Conservation (phyloP, 92 coral and sea anemone species). For the Siderastrea siderea region DNA sequence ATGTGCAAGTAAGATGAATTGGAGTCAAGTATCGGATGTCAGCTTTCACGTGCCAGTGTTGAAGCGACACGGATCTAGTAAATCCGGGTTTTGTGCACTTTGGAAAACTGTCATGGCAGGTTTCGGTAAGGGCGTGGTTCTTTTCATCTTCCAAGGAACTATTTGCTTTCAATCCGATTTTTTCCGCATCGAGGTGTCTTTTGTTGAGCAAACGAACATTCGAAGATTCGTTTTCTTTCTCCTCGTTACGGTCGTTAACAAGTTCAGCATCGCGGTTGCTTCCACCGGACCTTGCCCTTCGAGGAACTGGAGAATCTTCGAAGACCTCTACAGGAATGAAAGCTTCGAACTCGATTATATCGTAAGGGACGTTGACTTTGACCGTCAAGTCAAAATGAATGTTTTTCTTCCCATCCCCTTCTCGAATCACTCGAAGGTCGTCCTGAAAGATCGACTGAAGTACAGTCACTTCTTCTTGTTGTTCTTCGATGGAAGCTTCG, state of each 20-base stretch:
- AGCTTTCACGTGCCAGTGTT: constrained; percentile 79
- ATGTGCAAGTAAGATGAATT: constrained; percentile 77
- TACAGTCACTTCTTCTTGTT: constrained; percentile 84
- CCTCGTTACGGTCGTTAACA: background rate
- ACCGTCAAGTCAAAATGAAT: constrained; percentile 75
- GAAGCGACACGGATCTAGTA: constrained; percentile 75
- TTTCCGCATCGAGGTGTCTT: background rate
- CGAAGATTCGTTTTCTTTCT: background rate
- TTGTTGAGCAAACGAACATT: background rate
- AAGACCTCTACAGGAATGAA: constrained; percentile 72
- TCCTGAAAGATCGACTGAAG: constrained; percentile 90
- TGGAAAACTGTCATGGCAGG: constrained; percentile 27
- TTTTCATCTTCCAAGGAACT: too few species aligned
- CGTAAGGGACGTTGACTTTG: constrained; percentile 73
- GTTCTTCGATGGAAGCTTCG: constrained; percentile 68
- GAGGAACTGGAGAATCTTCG: constrained; percentile 3
- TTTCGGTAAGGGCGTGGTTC: background rate
- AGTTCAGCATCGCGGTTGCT: background rate
- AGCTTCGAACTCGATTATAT: constrained; percentile 79
- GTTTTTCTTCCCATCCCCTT: constrained; percentile 40
- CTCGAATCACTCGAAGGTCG: constrained; percentile 65
- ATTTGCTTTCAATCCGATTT: background rate
- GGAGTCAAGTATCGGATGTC: constrained; percentile 85
- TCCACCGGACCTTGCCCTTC: background rate
- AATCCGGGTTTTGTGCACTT: constrained; percentile 65